phyloP scores from a whole-genome alignment of 1,140 invertebrate species.

The Panulirus ornatus region DNA sequence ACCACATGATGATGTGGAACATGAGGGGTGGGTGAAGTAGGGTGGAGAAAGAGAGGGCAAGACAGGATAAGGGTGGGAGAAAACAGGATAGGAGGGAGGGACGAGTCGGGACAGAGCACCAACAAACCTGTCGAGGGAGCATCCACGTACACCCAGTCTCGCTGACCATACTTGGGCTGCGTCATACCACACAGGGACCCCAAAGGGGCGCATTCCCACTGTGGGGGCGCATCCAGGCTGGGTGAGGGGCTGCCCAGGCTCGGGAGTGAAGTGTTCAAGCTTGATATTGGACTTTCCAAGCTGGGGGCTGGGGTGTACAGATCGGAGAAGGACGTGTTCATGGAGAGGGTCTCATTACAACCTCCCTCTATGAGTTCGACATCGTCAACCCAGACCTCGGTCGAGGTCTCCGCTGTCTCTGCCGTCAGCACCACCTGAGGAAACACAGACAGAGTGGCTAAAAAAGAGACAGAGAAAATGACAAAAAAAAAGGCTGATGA shows the following conservation, averaged over 20 bases:
- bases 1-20: too few relatives aligned
- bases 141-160: conserved; percentile 62
- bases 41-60: not conserved
- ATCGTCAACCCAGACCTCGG: conserved; percentile 49
- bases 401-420: conserved; percentile 5
- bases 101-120: not conserved
- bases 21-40: too few relatives aligned
- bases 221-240: conserved; percentile 23
- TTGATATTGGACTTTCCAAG: not conserved
- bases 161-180: conserved; percentile 27
- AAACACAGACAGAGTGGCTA: not conserved
- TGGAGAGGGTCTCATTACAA: conserved; percentile 20
- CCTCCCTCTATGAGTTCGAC: not conserved
- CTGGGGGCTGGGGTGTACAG: not conserved
- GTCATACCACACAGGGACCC: conserved; percentile 64
- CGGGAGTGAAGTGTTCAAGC: not conserved
- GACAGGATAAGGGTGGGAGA: not conserved
- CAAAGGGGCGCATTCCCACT: conserved; percentile 33
- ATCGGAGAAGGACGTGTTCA: not conserved
- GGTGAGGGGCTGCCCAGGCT: not conserved
- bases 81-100: not conserved
- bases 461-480: not conserved
- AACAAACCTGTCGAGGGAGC: conserved; percentile 26
- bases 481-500: not conserved
- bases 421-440: conserved; percentile 39